These are phyloP conservation scores for Bovichtus diacanthus DNA, from an alignment of 2,797 vertebrate species.

Conservation along the genomic window DNA sequence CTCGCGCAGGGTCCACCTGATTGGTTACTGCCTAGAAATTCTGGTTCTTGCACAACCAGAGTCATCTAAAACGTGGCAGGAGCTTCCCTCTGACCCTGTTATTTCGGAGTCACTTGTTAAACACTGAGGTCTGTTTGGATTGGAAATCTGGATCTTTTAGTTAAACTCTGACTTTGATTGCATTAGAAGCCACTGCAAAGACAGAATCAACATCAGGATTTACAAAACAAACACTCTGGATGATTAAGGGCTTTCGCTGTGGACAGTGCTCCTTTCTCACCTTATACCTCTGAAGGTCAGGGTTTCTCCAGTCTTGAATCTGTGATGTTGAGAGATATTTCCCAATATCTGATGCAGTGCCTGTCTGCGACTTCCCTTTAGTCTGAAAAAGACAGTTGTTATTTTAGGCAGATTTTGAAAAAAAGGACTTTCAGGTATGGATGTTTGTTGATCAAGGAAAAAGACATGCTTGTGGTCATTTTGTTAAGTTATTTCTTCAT, in stretches of 20 bases:
- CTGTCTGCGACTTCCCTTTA: slow-evolving; percentile 86
- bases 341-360: slow-evolving; percentile 86
- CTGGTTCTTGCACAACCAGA: slow-evolving; percentile 57
- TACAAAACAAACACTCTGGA: slow-evolving; percentile 41
- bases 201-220: slow-evolving; percentile 33
- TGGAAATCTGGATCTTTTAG: slow-evolving; percentile 59
- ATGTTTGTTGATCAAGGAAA: not conserved
- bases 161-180: slow-evolving; percentile 27
- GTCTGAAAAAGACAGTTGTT: slow-evolving; percentile 71
- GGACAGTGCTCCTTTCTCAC: slow-evolving; percentile 61
- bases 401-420: not conserved
- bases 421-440: not conserved
- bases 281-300: slow-evolving; percentile 87
- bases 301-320: slow-evolving; percentile 83
- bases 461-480: not conserved
- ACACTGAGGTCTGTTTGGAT: slow-evolving; percentile 59
- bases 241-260: slow-evolving; percentile 5
- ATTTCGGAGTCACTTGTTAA: slow-evolving; percentile 35
- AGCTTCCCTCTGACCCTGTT: slow-evolving; percentile 23
- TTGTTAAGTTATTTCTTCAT: slow-evolving; percentile 17
- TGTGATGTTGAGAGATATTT: slow-evolving; percentile 85
- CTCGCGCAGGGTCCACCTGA: not conserved
- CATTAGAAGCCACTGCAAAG: slow-evolving; percentile 20
- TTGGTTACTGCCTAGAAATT: slow-evolving; percentile 55
- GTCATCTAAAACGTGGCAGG: not conserved